phyloP scores from a whole-genome alignment of 2,888 invertebrate species.

The Cheilosia scutellata region DNA sequence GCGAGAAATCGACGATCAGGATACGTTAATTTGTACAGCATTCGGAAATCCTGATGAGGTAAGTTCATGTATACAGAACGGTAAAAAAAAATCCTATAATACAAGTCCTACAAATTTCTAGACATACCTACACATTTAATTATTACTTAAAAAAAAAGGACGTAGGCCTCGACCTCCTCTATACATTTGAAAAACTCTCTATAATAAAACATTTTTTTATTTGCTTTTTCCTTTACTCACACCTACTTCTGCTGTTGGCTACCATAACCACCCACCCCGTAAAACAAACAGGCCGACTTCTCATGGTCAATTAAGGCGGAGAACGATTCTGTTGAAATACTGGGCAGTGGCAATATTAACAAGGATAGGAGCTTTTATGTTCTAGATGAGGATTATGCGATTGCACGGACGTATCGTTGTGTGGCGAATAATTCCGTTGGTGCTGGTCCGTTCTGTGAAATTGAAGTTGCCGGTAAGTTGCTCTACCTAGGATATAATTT shows the following conservation, averaged over 20 bases:
- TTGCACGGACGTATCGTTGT: slow-evolving; percentile 92
- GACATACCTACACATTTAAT: not conserved
- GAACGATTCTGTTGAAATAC: slow-evolving; percentile 89
- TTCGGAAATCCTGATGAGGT: slow-evolving; percentile 89
- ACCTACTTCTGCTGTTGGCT: slow-evolving; percentile 33
- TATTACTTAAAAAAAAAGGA: slow-evolving; percentile 15
- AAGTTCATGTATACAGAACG: slow-evolving; percentile 69
- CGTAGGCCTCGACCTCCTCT: too few relatives aligned
- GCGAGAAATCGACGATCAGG: slow-evolving; percentile 89
- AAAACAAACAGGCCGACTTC: slow-evolving; percentile 87
- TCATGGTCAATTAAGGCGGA: slow-evolving; percentile 93
- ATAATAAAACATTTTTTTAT: slow-evolving; percentile 53
- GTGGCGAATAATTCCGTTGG: slow-evolving; percentile 94
- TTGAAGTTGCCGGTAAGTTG: slow-evolving; percentile 88
- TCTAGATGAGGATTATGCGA: slow-evolving; percentile 86
- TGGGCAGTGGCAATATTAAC: slow-evolving; percentile 83
- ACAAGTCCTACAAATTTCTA: not conserved
- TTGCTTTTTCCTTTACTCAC: slow-evolving; percentile 10
- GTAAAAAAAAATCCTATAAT: not conserved
- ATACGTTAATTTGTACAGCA: slow-evolving; percentile 92
- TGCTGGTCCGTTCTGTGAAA: slow-evolving; percentile 87
- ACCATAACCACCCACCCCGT: slow-evolving; percentile 2
- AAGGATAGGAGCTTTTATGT: slow-evolving; percentile 86
- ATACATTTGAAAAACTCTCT: slow-evolving; percentile 9
- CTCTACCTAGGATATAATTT: slow-evolving; percentile 5